Evolutionary conservation across 1,140 invertebrate genomes (phyloP), one percentile per base, ranked within the genome.

Genomic region (Euwallacea similis): DNA sequence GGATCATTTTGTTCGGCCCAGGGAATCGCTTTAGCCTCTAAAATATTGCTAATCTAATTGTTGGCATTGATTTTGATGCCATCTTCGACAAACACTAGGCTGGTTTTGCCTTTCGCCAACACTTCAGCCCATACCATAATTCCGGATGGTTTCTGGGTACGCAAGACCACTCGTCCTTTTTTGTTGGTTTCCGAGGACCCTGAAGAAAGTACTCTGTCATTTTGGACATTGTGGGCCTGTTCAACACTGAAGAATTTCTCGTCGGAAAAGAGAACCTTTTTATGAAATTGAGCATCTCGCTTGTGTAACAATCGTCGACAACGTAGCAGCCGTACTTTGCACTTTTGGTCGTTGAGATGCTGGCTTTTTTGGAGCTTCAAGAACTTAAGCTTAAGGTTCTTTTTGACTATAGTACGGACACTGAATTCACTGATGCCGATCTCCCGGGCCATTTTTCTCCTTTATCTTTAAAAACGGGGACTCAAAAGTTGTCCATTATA

Each of bases 11-110:
- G 66, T 43, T 68, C 7, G 42, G 55, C 41, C 43, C 66, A 68
- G 33, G 53, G 55, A 33, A 42, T 13, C 41, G 60, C 66, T 11
- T 61, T 13, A 11, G 9, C 41, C 50, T 56, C 50, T 9, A 66
- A 50, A 21, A 66, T 56, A 50, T 56, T 15, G 16, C 41, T 10
- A 7, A n/a, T 11, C 15, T 66, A 66, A 11, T 55, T 44, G 7
- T 66, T 13, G 11, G 44, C 42, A 33, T 66, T 66, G 64, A 55
- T 66, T 13, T 66, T 66, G 15, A 66, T 41, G n/a, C 64, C 64
- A 46, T 46, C 11, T 46, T 46, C 11, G 44, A 55, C 53, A 15
- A 55, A 55, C 7, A 46, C 44, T 11, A 46, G 44, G 7, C 44
- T 46, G 44, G 44, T 46, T 46, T 46, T 46, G 44, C 44, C 7